Evolutionary conservation across 2,888 invertebrate species (phyloP), one percentile per base, ranked within the genome.

Genomic region (Polydrusus cervinus): DNA sequence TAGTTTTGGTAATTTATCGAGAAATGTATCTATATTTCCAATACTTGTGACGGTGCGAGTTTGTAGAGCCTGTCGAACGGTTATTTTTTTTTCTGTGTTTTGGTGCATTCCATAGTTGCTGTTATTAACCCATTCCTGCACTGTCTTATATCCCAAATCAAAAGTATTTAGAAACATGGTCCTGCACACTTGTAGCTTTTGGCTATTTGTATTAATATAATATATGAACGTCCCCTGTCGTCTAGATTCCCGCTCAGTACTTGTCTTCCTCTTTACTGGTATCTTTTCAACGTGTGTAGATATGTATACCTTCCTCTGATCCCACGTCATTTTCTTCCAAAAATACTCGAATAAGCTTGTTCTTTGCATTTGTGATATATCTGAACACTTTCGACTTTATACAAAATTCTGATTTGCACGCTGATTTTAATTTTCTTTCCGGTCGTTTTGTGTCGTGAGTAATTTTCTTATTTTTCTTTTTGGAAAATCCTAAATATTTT

Each of bases 1-100:
- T 66, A 80, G 68, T 75, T 81, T 80, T 30, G 76, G 76, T 65
- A 81, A 71, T 40, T 66, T 30, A 20, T 74, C 61, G 16, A 79
- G 74, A 76, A 78, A 79, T 25, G 47, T 62, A 40, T 40, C 40
- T 40, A 40, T 40, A 40, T 40, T 40, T 13, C 40, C 9, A 40
- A 40, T 40, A 40, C 3, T 40, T 40, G 40, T 7, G 9, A 10
- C 40, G 3, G 9, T 40, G 10, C 40, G 40, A 40, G 13, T 40
- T 10, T 40, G 3, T 40, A 40, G 40, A 40, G 40, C 40, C 40
- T 40, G 40, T 40, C 40, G 40, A 40, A 40, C 40, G 10, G 40
- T 40, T 40, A 40, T 7, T 40, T 40, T 40, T 10, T 40, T 40
- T 40, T 40, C 40, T 11, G 40, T 11, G 40, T 40, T 40, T 40